Evolutionary conservation across 2,888 invertebrate genomes (phyloP).

Genomic region (Torymus auratus): DNA sequence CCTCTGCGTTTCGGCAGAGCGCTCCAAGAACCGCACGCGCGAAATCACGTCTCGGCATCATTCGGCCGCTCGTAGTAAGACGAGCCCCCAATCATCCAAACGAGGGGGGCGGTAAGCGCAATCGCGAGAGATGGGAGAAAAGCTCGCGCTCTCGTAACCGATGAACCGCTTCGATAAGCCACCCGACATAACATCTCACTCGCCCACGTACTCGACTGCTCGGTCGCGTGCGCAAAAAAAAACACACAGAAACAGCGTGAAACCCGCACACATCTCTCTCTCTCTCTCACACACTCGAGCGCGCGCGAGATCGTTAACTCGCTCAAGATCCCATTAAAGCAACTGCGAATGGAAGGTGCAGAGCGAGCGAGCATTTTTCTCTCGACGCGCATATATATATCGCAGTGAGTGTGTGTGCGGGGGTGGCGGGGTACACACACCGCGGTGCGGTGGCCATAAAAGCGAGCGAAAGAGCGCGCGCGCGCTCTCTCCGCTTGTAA

Average conservation of each 20-base stretch:
- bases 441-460: constrained; percentile 41
- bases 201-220: background rate
- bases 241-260: background rate
- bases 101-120: background rate
- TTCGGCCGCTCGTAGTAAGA: background rate
- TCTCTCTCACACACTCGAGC: background rate
- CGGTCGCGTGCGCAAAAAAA: background rate
- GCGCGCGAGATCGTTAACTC: constrained; percentile 51
- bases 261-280: constrained; percentile 4
- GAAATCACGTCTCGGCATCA: no score
- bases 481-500: constrained; percentile 43
- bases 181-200: constrained; percentile 16
- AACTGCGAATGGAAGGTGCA: constrained; percentile 50
- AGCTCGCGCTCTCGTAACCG: background rate
- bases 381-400: background rate
- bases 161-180: constrained; percentile 28
- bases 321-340: constrained; percentile 53
- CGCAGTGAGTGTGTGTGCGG: no score
- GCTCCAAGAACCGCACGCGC: no score
- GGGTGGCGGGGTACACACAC: background rate
- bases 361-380: constrained; percentile 38
- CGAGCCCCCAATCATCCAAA: constrained; percentile 2
- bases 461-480: constrained; percentile 18
- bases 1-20: no score
- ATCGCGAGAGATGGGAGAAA: background rate